Base-by-base conservation (phyloP, 2,888 invertebrate genomes). In the Rotaria socialis region DNA sequence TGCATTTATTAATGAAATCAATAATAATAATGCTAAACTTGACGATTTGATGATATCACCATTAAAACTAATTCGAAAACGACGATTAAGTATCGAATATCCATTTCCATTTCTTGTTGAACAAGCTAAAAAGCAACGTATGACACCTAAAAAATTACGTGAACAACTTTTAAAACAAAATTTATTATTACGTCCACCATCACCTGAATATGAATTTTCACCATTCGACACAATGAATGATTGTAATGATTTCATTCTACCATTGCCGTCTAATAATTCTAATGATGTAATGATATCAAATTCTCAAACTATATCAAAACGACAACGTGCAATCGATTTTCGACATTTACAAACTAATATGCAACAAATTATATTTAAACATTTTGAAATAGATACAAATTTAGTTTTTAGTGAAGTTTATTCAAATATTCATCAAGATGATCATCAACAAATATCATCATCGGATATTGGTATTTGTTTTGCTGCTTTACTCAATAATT, bases 101-200 rank as follows among this genome's bases (percentile, higher is more conserved):
- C 80, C 80, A 80, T 80, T 80, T 80, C 67, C 67, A 67, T 67
- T 67, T 67, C 67, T 67, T 27, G 67, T 67, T 67, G 67, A 67
- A 35, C 67, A 67, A 67, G 67, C 67, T 19, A 67, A 67, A 67
- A 67, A 19, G 19, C 67, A 67, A 67, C 67, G 67, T 16, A 19
- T 67, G 16, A 35, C 35, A 67, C 27, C 67, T 1, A 67, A 67
- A 35, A 67, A 67, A 67, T 19, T 67, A 35, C 67, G 27, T 27
- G 67, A 67, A 27, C 27, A 67, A 35, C 8, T 67, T 7, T 67
- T 16, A 4, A 67, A 35, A 35, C 67, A 35, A 5, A 35, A 5
- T 10, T 14, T n/a, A 27, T 35, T 67, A 14, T 11, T 14, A n/a
- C 27, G 67, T 35, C 67, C 67, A 67, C 14, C 27, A 35, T 67